Evolutionary conservation across 2,113 vertebrate genomes (phyloP).

Genomic region (Aegithalos caudatus): DNA sequence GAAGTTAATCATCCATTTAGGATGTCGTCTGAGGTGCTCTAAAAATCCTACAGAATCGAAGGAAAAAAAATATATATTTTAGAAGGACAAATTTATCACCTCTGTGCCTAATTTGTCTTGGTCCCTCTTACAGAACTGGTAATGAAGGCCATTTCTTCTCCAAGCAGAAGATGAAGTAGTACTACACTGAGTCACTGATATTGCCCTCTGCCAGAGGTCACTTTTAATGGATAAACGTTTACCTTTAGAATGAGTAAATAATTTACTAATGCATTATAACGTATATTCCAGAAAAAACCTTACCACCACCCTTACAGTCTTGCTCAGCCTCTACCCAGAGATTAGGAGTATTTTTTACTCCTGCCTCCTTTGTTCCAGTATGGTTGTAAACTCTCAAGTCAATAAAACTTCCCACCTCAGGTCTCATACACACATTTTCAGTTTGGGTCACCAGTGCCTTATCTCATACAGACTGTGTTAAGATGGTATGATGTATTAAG

Average conservation of each 20-base stretch:
- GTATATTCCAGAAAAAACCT: neutral
- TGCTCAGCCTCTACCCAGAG: neutral
- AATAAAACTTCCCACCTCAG: neutral
- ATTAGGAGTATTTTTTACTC: neutral
- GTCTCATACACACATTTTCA: neutral
- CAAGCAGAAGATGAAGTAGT: neutral
- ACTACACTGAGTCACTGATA: neutral
- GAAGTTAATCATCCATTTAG: conserved; percentile 16
- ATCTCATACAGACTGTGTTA: neutral
- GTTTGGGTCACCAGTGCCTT: neutral
- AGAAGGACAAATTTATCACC: neutral
- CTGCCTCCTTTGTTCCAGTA: neutral
- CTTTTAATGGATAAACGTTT: conserved; percentile 7
- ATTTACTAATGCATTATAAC: conserved; percentile 15
- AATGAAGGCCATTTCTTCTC: neutral
- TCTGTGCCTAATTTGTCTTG: neutral
- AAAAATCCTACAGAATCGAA: neutral
- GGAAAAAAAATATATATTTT: neutral
- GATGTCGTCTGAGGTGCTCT: neutral
- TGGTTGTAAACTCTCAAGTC: neutral
- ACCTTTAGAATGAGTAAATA: conserved; percentile 4
- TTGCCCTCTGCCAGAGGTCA: neutral
- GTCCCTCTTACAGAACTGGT: neutral
- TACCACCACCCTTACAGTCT: neutral
- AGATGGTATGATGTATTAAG: neutral